Evolutionary conservation across 2,797 vertebrate species (phyloP), one percentile per base, ranked within the genome.

Genomic region (Erethizon dorsatum): DNA sequence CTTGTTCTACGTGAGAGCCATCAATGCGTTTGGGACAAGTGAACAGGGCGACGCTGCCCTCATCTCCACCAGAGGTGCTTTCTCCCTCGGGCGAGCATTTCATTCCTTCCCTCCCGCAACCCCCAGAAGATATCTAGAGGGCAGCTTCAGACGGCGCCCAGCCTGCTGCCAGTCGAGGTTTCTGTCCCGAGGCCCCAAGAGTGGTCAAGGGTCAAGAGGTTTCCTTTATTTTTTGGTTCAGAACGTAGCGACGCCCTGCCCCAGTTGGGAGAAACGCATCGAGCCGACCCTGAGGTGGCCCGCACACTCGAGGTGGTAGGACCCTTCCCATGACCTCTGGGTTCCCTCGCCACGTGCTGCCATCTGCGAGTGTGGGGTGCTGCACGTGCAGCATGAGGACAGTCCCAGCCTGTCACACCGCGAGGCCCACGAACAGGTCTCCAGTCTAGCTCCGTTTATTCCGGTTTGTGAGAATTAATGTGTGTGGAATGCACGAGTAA

Each of bases 41-140:
- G 99, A 99, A 54, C 99, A 99, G 98, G 99, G 99, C 24, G 99
- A 99, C 98, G 99, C 99, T 28, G 99, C 99, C 31, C 99, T 99
- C 52, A 98, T 99, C 98, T 99, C 99, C 92, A 99, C 99, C 56
- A 99, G 99, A 99, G 99, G 99, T 99, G 98, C 94, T 95, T 95
- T 47, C 54, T 83, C 0, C 31, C 98, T 93, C 54, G 11, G 26
- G 18, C 47, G 9, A 54, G 15, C 6, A 8, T 87, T 83, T 28
- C 18, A 0, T 77, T 57, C 33, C 6, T 90, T 91, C 33, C 47
- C 54, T 83, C 65, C 9, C 15, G 18, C 31, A 14, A 26, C 2
- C 31, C 22, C 87, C 54, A 90, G 77, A 79, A 85, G 59, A 52
- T 0, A 26, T 24, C 28, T 57, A 12, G 10, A 54, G 26, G 26